Evolutionary conservation across 2,888 invertebrate genomes (phyloP).

Genomic region (Dryobotodes eremita): DNA sequence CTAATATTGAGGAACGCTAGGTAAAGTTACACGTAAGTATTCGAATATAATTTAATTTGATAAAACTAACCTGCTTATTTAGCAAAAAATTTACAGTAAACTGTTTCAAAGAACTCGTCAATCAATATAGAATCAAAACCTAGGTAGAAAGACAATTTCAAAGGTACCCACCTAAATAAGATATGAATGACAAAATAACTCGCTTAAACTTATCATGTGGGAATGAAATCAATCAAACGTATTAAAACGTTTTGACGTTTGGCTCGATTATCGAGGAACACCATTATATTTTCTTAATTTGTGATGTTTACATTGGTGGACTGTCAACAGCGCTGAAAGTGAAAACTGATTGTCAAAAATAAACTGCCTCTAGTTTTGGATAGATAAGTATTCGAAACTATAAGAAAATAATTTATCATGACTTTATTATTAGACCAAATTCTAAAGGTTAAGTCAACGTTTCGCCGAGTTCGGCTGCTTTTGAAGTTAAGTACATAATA

Average conservation of each 20-base stretch:
- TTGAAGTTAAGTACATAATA: conserved; percentile 19
- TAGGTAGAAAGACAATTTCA: too few species aligned
- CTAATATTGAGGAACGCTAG: conserved; percentile 4
- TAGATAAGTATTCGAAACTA: neutral
- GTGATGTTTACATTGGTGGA: conserved; percentile 12
- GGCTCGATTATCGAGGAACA: neutral
- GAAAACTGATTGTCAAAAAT: conserved; percentile 13
- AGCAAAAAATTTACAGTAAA: neutral
- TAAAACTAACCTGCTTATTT: neutral
- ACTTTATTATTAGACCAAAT: conserved; percentile 10
- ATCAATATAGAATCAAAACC: neutral
- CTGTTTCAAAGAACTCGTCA: neutral
- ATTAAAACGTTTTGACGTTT: conserved; percentile 19
- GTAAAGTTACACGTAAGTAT: neutral
- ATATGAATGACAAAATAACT: neutral
- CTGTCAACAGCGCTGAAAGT: conserved; percentile 14
- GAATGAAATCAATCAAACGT: conserved; percentile 4
- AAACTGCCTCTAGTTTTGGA: neutral
- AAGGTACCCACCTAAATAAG: neutral
- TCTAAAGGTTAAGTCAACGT: conserved; percentile 29
- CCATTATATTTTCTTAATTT: conserved; percentile 22
- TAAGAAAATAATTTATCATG: neutral
- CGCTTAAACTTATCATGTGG: neutral
- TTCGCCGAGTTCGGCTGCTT: conserved; percentile 1
- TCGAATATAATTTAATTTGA: conserved; percentile 6